Evolutionary conservation across 37 sponge, comb jelly and placozoan species (phyloP), one percentile per base, ranked within the genome.

Genomic region (Aphrocallistes beatrix): DNA sequence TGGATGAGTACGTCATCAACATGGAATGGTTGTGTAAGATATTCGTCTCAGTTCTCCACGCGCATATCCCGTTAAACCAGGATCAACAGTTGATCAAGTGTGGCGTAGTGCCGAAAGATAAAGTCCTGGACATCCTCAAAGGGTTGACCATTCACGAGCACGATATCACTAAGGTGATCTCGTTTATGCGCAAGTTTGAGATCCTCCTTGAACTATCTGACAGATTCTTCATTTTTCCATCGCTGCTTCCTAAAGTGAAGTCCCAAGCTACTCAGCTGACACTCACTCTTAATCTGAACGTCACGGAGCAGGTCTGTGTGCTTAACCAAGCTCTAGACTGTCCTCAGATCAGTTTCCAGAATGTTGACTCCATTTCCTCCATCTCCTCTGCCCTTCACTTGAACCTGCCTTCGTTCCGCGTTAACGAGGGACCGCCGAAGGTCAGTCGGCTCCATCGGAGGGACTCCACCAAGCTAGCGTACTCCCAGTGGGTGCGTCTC

Each of bases 1-100:
- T 60, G 75, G 75, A 60, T 60, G 28, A 60, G 34, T 60, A 60
- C 75, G 75, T 60, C 34, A 60, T 60, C 75, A 60, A 60, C 34
- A 60, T 60, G 75, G 75, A 60, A 60, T 60, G 75, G 75, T 30
- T 60, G n/a, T 60, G 75, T 13, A 21, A 60, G 17, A 60, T 25
- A 13, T 60, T 60, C 75, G 75, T 60, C 8, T 19, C 75, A 19
- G 75, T 60, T 3, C 75, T 60, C 6, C 8, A 13, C 17, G 3
- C 75, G 3, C 75, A 60, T 25, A 60, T 60, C 25, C 75, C 75
- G 34, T 30, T 60, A 3, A 60, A 1, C 3, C 28, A 60, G 34
- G 17, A 60, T 13, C 75, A 60, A 13, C 75, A 28, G 75, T 25
- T 28, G n/a, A 60, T 60, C 28, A 60, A 60, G 75, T 60, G 75